phyloP scores from a whole-genome alignment of 2,113 vertebrate species.

The Malurus cyaneus region DNA sequence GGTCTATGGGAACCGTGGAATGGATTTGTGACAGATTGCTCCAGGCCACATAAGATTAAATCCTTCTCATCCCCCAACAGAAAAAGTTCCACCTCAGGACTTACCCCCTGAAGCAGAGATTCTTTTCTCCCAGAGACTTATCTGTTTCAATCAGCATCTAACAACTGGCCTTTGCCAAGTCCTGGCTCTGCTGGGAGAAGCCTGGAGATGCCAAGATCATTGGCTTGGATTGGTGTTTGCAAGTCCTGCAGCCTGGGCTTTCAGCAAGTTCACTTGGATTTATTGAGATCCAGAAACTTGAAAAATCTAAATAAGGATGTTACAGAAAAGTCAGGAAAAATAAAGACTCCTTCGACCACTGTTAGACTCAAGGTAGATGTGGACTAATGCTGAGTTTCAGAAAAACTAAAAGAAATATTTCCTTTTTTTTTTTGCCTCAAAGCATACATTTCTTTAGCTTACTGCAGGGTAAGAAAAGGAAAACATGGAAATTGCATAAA shows the following conservation, averaged over 20 bases:
- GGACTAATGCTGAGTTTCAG: background rate
- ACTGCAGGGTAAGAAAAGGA: background rate
- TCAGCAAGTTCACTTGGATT: background rate
- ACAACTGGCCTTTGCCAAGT: background rate
- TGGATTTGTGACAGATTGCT: background rate
- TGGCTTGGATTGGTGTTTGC: background rate
- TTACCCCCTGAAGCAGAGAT: background rate
- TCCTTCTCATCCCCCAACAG: background rate
- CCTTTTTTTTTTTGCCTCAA: background rate
- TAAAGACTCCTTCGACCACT: background rate
- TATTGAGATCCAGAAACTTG: background rate
- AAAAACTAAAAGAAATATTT: background rate
- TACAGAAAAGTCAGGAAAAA: background rate
- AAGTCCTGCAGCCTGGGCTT: background rate
- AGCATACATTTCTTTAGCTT: background rate
- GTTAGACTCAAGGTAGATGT: background rate
- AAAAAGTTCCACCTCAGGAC: background rate
- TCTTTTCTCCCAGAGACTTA: background rate
- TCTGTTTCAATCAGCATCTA: background rate
- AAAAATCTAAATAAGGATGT: background rate
- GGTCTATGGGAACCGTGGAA: background rate
- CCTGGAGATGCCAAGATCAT: background rate
- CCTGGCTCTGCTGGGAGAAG: background rate
- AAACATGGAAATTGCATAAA: background rate
- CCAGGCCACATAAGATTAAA: background rate